Percentiles rank a stretch among this genome's conserved stretches.
phyloP scores from a whole-genome alignment of 2,888 invertebrate species.

The Hirtodrosophila cameraria region DNA sequence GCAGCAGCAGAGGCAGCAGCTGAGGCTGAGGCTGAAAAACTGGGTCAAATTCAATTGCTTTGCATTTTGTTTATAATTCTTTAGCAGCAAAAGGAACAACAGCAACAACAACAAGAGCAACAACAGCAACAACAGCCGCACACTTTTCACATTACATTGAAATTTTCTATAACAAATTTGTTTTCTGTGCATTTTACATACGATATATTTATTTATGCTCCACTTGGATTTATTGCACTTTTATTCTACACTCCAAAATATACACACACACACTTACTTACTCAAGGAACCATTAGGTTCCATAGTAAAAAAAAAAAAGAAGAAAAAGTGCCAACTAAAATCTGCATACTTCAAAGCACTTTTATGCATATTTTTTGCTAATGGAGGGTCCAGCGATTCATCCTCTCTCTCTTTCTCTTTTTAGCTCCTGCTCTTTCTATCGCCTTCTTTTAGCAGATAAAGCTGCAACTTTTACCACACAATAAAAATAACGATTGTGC shows the following conservation, averaged over 20 bases:
- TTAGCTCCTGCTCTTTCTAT: constrained; percentile 29
- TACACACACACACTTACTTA: constrained; percentile 9
- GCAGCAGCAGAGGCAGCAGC: constrained; percentile 20
- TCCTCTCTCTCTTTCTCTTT: not conserved
- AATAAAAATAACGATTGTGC: constrained; percentile 74
- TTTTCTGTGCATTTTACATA: constrained; percentile 17
- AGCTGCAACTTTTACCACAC: constrained; percentile 69
- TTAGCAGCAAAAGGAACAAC: constrained; percentile 34
- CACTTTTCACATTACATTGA: constrained; percentile 43
- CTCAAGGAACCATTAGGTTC: constrained; percentile 42
- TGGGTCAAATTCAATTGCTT: constrained; percentile 74
- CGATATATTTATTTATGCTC: constrained; percentile 55
- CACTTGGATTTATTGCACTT: constrained; percentile 77
- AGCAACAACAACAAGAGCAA: constrained; percentile 17
- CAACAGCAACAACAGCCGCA: constrained; percentile 24
- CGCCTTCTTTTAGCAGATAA: constrained; percentile 48
- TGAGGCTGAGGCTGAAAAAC: constrained; percentile 31
- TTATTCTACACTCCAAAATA: constrained; percentile 50
- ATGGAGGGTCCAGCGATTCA: constrained; percentile 45
- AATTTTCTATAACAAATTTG: constrained; percentile 51
- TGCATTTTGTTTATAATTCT: constrained; percentile 59
- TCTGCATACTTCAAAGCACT: constrained; percentile 61
- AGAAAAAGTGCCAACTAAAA: constrained; percentile 53
- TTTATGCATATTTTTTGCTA: constrained; percentile 56
- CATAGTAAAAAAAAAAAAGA: too few species aligned